A percentile compares a stretch with the other conserved stretches of the same genome.
Conservation (phyloP, 2,888 invertebrate genomes). For the Cephus nigrinus region DNA sequence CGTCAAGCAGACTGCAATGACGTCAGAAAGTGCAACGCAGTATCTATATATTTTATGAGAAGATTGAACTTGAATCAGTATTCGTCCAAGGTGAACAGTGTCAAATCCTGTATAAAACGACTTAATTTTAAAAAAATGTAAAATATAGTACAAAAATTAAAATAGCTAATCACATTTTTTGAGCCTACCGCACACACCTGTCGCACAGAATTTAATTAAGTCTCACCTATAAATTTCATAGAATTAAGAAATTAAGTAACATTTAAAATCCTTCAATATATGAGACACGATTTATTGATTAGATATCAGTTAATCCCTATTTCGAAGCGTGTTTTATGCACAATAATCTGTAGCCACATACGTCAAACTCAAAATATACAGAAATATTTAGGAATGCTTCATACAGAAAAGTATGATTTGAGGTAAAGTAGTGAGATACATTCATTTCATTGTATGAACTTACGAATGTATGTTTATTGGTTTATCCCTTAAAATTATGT, state of each 20-base stretch:
- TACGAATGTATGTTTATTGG: neutral
- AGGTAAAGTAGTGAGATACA: neutral
- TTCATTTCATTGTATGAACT: neutral
- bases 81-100: constrained; percentile 2
- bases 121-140: neutral
- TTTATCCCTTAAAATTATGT: neutral
- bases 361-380: neutral
- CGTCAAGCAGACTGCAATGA: constrained; percentile 52
- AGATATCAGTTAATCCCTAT: neutral
- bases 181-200: neutral
- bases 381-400: neutral
- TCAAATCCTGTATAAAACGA: neutral
- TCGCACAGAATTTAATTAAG: neutral
- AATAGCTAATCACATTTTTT: neutral
- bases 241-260: neutral
- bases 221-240: neutral
- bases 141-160: neutral
- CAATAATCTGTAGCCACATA: neutral
- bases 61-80: constrained; percentile 43
- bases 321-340: neutral
- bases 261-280: neutral
- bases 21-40: constrained; percentile 48
- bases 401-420: neutral
- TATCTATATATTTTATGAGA: constrained; percentile 44
- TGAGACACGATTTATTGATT: neutral